Percentiles rank a stretch among this genome's conserved stretches.
Evolutionary conservation across 37 sponge, comb jelly and placozoan genomes (phyloP).

Genomic region (Aplysina aerophoba): DNA sequence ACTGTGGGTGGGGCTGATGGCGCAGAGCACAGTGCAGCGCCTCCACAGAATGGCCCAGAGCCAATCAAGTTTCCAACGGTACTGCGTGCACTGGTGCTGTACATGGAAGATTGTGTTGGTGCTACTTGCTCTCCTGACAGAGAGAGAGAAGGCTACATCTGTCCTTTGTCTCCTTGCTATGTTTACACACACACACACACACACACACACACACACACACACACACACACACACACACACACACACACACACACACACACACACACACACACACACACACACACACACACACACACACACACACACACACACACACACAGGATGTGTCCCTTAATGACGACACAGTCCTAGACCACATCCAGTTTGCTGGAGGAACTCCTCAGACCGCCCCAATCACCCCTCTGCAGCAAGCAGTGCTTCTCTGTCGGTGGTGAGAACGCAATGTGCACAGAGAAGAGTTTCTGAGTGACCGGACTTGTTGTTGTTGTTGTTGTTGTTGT

Average conservation of each 20-base stretch:
- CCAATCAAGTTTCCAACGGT: conserved; percentile 4
- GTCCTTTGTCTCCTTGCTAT: no score
- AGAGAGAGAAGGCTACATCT: no score
- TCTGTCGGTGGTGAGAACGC: conserved; percentile 64
- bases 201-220: no score
- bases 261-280: no score
- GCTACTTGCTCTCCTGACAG: no score
- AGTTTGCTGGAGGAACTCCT: conserved; percentile 34
- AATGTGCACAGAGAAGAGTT: no score
- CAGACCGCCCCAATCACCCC: conserved; percentile 4
- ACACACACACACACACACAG: conserved; percentile 13
- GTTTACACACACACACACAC: no score
- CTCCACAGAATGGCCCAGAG: neutral
- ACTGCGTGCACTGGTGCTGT: neutral
- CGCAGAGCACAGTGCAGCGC: neutral
- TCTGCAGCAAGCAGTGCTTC: conserved; percentile 77
- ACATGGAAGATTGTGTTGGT: no score
- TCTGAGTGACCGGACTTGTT: neutral
- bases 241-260: no score
- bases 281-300: no score
- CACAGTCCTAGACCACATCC: conserved; percentile 69
- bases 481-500: neutral
- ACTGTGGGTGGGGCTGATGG: no score
- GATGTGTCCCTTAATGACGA: conserved; percentile 76
- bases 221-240: no score